A percentile compares a stretch with the other conserved stretches of the same genome.
Evolutionary conservation across 2,797 vertebrate species (phyloP).

Genomic region (Hafferia zeledoni): DNA sequence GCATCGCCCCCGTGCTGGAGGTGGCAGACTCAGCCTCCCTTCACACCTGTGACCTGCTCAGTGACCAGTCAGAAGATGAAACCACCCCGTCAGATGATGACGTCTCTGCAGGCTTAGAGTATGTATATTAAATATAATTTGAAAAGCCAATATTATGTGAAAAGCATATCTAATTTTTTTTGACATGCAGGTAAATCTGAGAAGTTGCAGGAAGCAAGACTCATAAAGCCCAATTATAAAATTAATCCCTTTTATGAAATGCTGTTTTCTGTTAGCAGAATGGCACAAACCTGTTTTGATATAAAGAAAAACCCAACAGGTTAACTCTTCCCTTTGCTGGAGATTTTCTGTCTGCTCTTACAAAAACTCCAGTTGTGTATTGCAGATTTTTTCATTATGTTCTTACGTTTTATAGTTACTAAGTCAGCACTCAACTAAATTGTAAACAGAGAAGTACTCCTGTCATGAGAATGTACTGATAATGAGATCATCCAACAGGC

Average conservation of each 20-base stretch:
- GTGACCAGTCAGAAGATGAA: slow-evolving; percentile 90
- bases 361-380: not conserved
- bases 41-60: slow-evolving; percentile 85
- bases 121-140: not conserved
- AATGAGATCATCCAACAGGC: not conserved
- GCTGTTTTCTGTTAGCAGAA: not conserved
- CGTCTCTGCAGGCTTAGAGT: slow-evolving; percentile 77
- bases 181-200: not conserved
- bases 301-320: not conserved
- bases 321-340: not conserved
- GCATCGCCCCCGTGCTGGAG: slow-evolving; percentile 88
- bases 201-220: not conserved
- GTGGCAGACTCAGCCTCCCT: slow-evolving; percentile 86
- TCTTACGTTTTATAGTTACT: not conserved
- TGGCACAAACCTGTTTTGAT: not conserved
- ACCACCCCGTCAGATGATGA: slow-evolving; percentile 82
- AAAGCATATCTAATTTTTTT: not conserved
- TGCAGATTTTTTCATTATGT: not conserved
- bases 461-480: not conserved
- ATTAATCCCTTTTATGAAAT: not conserved
- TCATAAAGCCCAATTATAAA: not conserved
- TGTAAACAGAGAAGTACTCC: not conserved
- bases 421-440: not conserved
- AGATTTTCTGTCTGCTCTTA: not conserved
- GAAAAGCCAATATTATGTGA: not conserved